These are phyloP conservation scores for human DNA, from an alignment of 2,113 vertebrate genomes.

Conservation along the genomic window GRCh38 chr7:1638501-1639000, in stretches of 20 bases:
- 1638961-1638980: too few species aligned
- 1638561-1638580: conserved; percentile 80
- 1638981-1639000: too few species aligned
- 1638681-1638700: neutral
- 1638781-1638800: neutral
- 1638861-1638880: too few species aligned
- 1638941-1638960: too few species aligned
- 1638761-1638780: neutral
- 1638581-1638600: conserved; percentile 57
- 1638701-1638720: neutral
- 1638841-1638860: too few species aligned
- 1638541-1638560: conserved; percentile 63
- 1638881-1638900: too few species aligned
- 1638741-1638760: too few species aligned
- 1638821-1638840: too few species aligned
- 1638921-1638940: too few species aligned
- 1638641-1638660: neutral
- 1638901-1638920: too few species aligned
- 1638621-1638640: too few species aligned
- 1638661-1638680: neutral
- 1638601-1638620: conserved; percentile 7
- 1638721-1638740: neutral
- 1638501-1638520: conserved; percentile 55
- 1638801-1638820: too few species aligned
- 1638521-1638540: conserved; percentile 70